phyloP scores from a whole-genome alignment of 2,113 vertebrate genomes.

The Entomyzon cyanotis region DNA sequence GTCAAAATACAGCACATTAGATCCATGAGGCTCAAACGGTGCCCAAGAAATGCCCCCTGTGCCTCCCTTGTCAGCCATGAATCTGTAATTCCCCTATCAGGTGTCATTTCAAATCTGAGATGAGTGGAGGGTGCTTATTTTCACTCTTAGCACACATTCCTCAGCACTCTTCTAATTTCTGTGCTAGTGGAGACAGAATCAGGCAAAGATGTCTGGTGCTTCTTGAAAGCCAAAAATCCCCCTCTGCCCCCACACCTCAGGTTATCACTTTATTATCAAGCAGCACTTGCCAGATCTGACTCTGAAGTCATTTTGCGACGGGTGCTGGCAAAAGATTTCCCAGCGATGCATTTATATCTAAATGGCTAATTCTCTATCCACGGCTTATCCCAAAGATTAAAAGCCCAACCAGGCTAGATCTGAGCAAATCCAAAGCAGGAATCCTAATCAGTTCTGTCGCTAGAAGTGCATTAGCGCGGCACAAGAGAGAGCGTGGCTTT shows the following conservation, averaged over 20 bases:
- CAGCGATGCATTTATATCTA: neutral
- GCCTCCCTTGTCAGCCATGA: neutral
- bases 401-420: neutral
- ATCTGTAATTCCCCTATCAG: neutral
- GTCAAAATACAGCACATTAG: neutral
- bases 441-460: conserved; percentile 28
- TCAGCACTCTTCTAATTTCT: neutral
- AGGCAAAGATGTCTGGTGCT: neutral
- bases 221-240: neutral
- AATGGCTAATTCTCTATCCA: conserved; percentile 9
- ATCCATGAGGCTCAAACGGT: neutral
- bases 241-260: neutral
- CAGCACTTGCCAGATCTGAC: neutral
- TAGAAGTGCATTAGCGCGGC: neutral
- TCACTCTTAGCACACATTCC: neutral
- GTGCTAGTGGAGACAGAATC: neutral
- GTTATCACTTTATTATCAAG: conserved; percentile 25
- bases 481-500: neutral
- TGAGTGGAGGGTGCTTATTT: neutral
- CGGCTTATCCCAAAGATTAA: conserved; percentile 57
- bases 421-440: conserved; percentile 47
- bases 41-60: neutral
- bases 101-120: neutral
- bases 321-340: neutral
- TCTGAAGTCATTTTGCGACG: neutral